Conservation (phyloP, 2,888 invertebrate species). For the Anodontia alba region DNA sequence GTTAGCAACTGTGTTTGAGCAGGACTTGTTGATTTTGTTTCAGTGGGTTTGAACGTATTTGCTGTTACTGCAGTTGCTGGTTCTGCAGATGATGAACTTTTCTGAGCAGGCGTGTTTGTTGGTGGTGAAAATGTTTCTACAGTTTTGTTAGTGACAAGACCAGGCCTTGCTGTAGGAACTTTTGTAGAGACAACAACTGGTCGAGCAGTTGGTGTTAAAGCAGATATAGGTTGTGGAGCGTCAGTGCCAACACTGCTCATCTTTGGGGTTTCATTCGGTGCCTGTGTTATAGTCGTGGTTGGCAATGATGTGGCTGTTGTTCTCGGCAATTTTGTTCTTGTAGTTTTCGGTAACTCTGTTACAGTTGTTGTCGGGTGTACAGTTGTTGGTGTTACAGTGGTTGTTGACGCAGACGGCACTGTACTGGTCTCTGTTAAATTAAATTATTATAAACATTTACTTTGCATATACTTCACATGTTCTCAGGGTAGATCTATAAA, state of each 20-base stretch:
- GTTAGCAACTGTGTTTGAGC: too few species aligned
- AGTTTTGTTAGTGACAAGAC: not conserved
- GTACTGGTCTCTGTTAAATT: not conserved
- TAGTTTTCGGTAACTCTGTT: not conserved
- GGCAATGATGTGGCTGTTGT: slow-evolving; percentile 10
- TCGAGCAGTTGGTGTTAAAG: not conserved
- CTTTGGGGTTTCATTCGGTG: not conserved
- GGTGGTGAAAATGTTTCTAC: slow-evolving; percentile 10
- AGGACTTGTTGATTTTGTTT: not conserved
- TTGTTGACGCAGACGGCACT: not conserved
- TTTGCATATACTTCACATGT: too few species aligned
- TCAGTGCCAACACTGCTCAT: not conserved
- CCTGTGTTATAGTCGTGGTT: slow-evolving; percentile 12
- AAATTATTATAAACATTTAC: too few species aligned
- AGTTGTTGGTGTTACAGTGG: not conserved
- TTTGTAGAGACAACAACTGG: not conserved
- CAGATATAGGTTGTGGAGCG: not conserved
- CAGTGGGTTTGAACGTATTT: not conserved
- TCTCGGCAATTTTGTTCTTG: not conserved
- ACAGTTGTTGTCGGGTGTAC: not conserved
- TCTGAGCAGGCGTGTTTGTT: not conserved
- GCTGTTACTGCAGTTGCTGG: not conserved
- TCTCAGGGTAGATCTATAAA: too few species aligned
- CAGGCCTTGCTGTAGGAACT: slow-evolving; percentile 11
- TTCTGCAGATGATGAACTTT: not conserved